Evolutionary conservation across 2,888 invertebrate genomes (phyloP).

Genomic region (Aelia acuminata): DNA sequence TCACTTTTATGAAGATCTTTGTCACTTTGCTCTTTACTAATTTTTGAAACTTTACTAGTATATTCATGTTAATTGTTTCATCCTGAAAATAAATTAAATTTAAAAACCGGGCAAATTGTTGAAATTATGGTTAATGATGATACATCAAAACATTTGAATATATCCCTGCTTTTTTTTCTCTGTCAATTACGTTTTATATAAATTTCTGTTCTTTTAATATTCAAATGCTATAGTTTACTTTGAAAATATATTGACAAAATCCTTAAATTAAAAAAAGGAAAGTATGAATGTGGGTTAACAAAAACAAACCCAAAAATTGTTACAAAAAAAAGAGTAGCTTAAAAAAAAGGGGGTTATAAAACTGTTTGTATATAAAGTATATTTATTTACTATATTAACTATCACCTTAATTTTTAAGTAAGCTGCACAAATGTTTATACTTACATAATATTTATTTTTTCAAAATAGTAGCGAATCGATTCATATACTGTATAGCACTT

Average conservation of each 20-base stretch:
- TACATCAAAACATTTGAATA: neutral
- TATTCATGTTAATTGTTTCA: no score
- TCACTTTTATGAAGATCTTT: no score
- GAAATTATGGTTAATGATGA: no score
- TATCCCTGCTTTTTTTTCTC: neutral
- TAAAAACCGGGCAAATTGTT: no score
- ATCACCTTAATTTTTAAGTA: neutral
- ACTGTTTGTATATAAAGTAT: neutral
- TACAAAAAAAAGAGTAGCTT: neutral
- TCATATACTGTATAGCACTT: neutral
- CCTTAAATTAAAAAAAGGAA: neutral
- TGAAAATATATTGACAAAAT: neutral
- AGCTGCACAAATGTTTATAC: neutral
- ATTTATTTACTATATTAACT: neutral
- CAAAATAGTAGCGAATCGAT: neutral
- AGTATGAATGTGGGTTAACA: no score
- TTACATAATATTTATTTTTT: neutral
- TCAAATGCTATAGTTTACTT: neutral
- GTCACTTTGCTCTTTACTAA: no score
- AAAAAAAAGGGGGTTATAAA: neutral
- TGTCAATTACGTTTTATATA: neutral
- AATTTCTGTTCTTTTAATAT: neutral
- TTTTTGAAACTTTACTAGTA: no score
- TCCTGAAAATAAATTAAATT: neutral
- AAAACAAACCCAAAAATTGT: neutral